phyloP scores from a whole-genome alignment of 2,888 invertebrate genomes.

The Bellardia pandia region DNA sequence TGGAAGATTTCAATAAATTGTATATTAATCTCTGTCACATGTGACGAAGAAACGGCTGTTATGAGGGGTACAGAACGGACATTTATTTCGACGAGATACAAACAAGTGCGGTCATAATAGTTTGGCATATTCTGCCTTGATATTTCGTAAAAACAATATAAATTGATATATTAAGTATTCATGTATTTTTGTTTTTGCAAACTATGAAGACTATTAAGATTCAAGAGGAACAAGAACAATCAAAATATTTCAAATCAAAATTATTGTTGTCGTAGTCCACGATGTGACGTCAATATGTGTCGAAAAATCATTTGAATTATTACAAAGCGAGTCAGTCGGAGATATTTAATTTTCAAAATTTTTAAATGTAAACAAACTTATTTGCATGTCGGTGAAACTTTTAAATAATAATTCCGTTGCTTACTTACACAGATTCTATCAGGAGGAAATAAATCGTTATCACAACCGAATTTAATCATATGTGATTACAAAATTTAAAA shows the following conservation, averaged over 20 bases:
- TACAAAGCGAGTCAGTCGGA: not conserved
- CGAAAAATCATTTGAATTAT: not conserved
- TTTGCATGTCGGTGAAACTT: not conserved
- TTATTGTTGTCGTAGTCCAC: not conserved
- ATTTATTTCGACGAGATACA: conserved; percentile 9
- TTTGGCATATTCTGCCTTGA: conserved; percentile 12
- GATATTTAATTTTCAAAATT: not conserved
- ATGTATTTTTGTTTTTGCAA: conserved; percentile 28
- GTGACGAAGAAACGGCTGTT: conserved; percentile 22
- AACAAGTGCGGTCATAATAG: conserved; percentile 31
- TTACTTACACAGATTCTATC: too few species aligned
- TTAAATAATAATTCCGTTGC: too few species aligned
- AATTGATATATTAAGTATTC: conserved; percentile 24
- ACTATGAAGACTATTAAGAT: conserved; percentile 25
- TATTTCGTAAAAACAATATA: conserved; percentile 37
- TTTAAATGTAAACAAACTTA: too few species aligned
- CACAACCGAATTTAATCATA: too few species aligned
- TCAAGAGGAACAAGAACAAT: conserved; percentile 11
- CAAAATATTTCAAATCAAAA: not conserved
- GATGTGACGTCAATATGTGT: conserved; percentile 41
- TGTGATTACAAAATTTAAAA: too few species aligned
- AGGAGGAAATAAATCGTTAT: too few species aligned
- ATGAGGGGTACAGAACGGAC: not conserved
- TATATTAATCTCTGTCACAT: conserved; percentile 49
- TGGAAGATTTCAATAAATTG: conserved; percentile 51